Base-by-base conservation (phyloP, 2,888 invertebrate species). In the Meandrusa payeni region DNA sequence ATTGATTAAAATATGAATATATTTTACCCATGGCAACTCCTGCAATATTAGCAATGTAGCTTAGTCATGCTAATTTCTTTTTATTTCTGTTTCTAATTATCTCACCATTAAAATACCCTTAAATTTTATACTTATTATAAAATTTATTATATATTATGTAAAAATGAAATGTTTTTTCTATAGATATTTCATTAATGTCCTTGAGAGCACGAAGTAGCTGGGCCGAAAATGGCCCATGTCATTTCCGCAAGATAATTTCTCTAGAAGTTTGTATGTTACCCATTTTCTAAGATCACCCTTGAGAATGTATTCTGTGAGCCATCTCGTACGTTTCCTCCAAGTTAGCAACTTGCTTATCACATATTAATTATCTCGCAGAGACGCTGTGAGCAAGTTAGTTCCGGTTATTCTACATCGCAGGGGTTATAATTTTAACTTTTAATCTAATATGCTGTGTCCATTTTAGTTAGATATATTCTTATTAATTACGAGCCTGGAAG, bases 301-400 rank as follows among this genome's bases (percentile, higher is more conserved):
- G 38, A 32, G 38, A 44, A 20, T 41, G n/a, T 33, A 20, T 26
- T 33, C 12, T 7, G 32, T 12, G 31, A 13, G 20, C 38, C 37
- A 26, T 32, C 32, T 19, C 13, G 5, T 26, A 34, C 34, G 20
- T 38, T 38, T 44, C 27, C 38, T 38, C 32, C 13, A 38, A 32
- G 26, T 24, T 44, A 38, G 15, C 12, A 44, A 38, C 43, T 32
- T 37, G 32, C 38, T 38, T 38, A 44, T 44, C 38, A 44, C 12
- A 11, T 44, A 38, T 38, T 44, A 44, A 38, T 38, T 44, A 42
- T 42, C 19, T 38, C 38, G 10, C 12, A 38, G 26, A 41, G 22
- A 15, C 33, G 37, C 11, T 17, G 32, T 22, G 32, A 20, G n/a
- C 5, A n/a, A n/a, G 27, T 24, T 36, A 42, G 37, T 42, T 41